Conservation (phyloP, 2,113 vertebrate genomes). For the Cottus gobio region DNA sequence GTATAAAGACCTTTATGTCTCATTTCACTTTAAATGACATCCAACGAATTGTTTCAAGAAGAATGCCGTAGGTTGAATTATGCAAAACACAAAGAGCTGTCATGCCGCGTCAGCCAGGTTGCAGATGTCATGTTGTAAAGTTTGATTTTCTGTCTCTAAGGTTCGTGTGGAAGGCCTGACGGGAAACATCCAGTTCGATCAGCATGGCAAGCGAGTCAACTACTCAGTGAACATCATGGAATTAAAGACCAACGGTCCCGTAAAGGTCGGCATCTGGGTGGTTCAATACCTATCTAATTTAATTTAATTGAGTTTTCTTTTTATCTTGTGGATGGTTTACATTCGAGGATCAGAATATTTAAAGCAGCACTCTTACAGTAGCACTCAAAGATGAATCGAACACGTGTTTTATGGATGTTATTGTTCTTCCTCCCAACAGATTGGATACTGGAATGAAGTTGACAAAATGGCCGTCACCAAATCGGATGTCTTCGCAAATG, state of each 20-base stretch:
- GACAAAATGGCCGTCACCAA: slow-evolving; percentile 99
- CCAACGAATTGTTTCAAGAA: background rate
- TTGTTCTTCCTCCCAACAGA: slow-evolving; percentile 81
- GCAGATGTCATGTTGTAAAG: background rate
- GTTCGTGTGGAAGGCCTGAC: slow-evolving; percentile 97
- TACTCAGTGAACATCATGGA: slow-evolving; percentile 99
- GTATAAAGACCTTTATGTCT: background rate
- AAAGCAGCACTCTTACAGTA: background rate
- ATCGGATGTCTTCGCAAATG: slow-evolving; percentile 91
- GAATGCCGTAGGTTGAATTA: background rate
- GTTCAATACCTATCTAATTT: background rate
- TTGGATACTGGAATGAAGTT: slow-evolving; percentile 98
- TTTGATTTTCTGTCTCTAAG: slow-evolving; percentile 72
- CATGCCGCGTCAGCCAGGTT: background rate
- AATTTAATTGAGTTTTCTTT: background rate
- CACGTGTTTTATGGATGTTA: background rate
- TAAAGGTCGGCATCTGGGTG: slow-evolving; percentile 87
- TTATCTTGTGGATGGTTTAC: background rate
- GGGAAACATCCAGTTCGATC: slow-evolving; percentile 99
- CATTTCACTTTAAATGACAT: background rate
- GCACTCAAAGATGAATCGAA: background rate
- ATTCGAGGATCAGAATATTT: background rate
- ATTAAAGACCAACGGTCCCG: slow-evolving; percentile 94
- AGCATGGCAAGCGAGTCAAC: slow-evolving; percentile 97
- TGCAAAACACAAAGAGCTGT: background rate